Evolutionary conservation across 1,140 invertebrate genomes (phyloP).

Genomic region (Leptonema lineaticorne): DNA sequence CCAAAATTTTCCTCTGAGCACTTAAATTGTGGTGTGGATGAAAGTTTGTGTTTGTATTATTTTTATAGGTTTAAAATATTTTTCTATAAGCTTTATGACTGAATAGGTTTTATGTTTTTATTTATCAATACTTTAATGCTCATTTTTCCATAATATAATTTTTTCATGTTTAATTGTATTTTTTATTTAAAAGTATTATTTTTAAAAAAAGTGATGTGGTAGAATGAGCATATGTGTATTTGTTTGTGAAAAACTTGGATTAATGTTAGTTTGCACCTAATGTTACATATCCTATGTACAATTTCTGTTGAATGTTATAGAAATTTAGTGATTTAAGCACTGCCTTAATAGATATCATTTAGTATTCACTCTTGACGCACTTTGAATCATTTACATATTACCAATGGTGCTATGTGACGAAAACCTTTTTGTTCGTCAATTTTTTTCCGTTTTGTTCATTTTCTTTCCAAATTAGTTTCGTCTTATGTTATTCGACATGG

Average conservation of each 20-base stretch:
- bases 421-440: not conserved
- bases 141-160: not conserved
- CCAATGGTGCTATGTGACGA: conserved; percentile 2
- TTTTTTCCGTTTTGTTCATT: conserved; percentile 5
- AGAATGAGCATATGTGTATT: conserved; percentile 9
- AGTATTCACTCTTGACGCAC: conserved; percentile 18
- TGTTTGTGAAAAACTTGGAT: conserved; percentile 14
- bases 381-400: conserved; percentile 8
- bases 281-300: not conserved
- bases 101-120: not conserved
- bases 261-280: conserved; percentile 21
- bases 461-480: not conserved
- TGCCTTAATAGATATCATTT: conserved; percentile 17
- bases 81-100: not conserved
- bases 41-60: not conserved
- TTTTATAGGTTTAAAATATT: not conserved
- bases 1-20: too few species aligned
- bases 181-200: too few species aligned
- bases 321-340: conserved; percentile 24
- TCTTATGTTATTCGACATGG: not conserved
- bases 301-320: conserved; percentile 25
- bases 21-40: conserved; percentile 1
- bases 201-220: not conserved
- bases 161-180: too few species aligned
- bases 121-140: not conserved